Evolutionary conservation across 2,797 vertebrate genomes (phyloP).

Genomic region (Accipiter badius): DNA sequence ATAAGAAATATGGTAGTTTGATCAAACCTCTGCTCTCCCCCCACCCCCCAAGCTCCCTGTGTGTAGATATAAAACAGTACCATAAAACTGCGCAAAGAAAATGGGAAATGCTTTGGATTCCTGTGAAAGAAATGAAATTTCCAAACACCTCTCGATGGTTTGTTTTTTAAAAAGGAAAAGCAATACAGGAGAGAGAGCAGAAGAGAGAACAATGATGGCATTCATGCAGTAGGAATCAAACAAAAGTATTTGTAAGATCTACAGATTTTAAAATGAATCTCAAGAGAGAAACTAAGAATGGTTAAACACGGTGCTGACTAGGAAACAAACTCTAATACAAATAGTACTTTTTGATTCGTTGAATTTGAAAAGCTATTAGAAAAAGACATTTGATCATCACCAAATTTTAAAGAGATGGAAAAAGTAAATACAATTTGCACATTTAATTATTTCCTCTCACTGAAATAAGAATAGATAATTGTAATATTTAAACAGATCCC

Average conservation of each 20-base stretch:
- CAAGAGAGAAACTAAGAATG: neutral
- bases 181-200: neutral
- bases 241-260: neutral
- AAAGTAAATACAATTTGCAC: neutral
- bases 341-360: neutral
- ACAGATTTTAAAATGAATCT: neutral
- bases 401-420: neutral
- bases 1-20: neutral
- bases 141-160: neutral
- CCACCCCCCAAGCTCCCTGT: neutral
- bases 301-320: neutral
- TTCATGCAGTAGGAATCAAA: neutral
- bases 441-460: neutral
- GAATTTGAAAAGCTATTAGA: neutral
- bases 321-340: neutral
- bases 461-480: neutral
- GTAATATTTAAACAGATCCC: conserved; percentile 1
- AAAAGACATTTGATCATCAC: neutral
- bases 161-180: neutral
- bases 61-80: neutral
- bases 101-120: neutral
- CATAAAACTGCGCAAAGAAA: neutral
- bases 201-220: neutral
- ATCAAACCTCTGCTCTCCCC: neutral
- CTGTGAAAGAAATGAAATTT: neutral